phyloP scores from a whole-genome alignment of 1,140 invertebrate species.

The Cecropterus lyciades region DNA sequence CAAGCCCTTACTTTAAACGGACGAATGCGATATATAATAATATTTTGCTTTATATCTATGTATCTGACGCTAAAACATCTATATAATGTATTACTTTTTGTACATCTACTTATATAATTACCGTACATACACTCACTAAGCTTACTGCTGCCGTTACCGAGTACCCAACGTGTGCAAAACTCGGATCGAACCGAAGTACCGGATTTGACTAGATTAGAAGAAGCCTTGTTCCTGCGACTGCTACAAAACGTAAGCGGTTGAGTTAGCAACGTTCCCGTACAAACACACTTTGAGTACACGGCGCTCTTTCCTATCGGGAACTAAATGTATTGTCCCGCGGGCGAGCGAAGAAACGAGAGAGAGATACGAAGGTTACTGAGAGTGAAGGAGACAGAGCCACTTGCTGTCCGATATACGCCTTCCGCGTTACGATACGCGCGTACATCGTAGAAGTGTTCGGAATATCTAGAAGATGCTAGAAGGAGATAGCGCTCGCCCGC shows the following conservation, averaged over 20 bases:
- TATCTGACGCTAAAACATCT: slow-evolving; percentile 84
- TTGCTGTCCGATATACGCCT: slow-evolving; percentile 12
- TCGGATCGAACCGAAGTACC: slow-evolving; percentile 38
- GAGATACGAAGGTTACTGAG: slow-evolving; percentile 30
- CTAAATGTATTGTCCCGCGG: slow-evolving; percentile 77
- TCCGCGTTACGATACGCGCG: slow-evolving; percentile 12
- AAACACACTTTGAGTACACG: slow-evolving; percentile 71
- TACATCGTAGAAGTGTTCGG: slow-evolving; percentile 20
- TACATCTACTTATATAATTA: slow-evolving; percentile 84
- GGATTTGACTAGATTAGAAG: slow-evolving; percentile 60
- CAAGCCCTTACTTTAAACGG: slow-evolving; percentile 83
- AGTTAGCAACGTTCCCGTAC: slow-evolving; percentile 31
- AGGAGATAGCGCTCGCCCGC: slow-evolving; percentile 68
- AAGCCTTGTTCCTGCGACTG: slow-evolving; percentile 42
- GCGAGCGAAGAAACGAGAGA: slow-evolving; percentile 56
- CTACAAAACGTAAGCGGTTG: slow-evolving; percentile 22
- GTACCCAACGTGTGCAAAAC: slow-evolving; percentile 69
- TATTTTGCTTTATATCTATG: slow-evolving; percentile 84
- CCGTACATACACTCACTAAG: slow-evolving; percentile 83
- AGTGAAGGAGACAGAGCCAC: slow-evolving; percentile 35
- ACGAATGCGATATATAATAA: slow-evolving; percentile 84
- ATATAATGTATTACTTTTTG: slow-evolving; percentile 84
- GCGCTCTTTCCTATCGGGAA: slow-evolving; percentile 61
- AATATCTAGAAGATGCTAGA: slow-evolving; percentile 59
- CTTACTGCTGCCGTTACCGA: slow-evolving; percentile 68